Percentiles rank a stretch among this genome's conserved stretches.
Conservation (phyloP, 2,888 invertebrate genomes). For the Agonopterix heracliana region DNA sequence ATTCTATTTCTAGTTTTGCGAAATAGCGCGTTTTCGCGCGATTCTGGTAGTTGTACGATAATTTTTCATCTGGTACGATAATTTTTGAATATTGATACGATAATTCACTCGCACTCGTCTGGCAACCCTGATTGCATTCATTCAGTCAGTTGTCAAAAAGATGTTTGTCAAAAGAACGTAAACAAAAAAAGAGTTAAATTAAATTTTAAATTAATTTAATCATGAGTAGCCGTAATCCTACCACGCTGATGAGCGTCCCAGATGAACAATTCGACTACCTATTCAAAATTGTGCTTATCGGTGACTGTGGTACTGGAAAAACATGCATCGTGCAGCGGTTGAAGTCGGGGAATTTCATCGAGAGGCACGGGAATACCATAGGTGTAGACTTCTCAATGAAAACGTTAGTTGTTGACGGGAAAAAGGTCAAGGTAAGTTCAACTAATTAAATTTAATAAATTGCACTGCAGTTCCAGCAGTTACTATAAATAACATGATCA, state of each 20-base stretch:
- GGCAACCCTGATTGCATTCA: too few species aligned
- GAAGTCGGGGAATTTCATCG: conserved; percentile 96
- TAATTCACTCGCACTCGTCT: too few species aligned
- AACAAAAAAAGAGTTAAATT: conserved; percentile 27
- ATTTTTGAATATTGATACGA: too few species aligned
- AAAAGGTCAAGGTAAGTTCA: conserved; percentile 90
- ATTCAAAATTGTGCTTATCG: conserved; percentile 96
- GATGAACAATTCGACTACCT: conserved; percentile 94
- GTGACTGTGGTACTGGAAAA: conserved; percentile 93
- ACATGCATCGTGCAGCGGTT: conserved; percentile 97
- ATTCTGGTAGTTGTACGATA: too few species aligned
- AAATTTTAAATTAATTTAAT: conserved; percentile 34
- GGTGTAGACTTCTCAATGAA: conserved; percentile 99
- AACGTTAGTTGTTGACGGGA: conserved; percentile 94
- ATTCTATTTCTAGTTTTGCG: too few species aligned
- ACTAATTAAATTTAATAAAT: conserved; percentile 23
- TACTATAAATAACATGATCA: conserved; percentile 6
- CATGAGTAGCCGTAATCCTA: conserved; percentile 86
- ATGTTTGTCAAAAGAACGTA: conserved; percentile 41
- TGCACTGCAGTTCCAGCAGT: conserved; percentile 13
- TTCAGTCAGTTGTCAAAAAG: not conserved
- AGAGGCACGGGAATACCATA: conserved; percentile 96
- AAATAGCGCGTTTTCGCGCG: too few species aligned
- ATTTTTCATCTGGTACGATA: too few species aligned
- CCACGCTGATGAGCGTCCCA: conserved; percentile 83